Evolutionary conservation across 1,140 invertebrate genomes (phyloP), one percentile per base, ranked within the genome.

Genomic region (Ceratosolen fusciceps): DNA sequence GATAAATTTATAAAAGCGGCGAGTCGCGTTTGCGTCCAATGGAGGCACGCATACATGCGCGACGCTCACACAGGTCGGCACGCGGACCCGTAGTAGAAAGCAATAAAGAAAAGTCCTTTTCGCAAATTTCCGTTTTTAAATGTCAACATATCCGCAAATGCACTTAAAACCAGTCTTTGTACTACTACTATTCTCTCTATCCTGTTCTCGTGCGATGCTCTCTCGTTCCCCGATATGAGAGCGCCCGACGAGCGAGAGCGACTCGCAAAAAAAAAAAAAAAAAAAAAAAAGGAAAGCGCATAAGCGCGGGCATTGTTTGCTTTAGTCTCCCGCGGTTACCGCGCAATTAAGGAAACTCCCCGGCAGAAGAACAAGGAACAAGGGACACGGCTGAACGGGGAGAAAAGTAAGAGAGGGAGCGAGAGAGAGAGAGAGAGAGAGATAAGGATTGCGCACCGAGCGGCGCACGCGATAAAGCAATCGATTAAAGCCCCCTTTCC

Each of bases 281-380:
- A n/a, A n/a, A n/a, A n/a, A n/a, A n/a, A n/a, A 54, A 71, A 70
- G 67, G 34, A 49, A 54, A 71, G 60, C 21, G 34, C 16, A 75
- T 24, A 70, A 65, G 39, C 67, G 67, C 21, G 26, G 68, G 77
- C 54, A 79, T 79, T 79, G 77, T 79, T 79, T 79, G 77, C 21
- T 52, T 56, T 60, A 71, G 77, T 56, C 60, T 79, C 60, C 49
- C 49, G 16, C 47, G 60, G 71, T 74, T 73, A 79, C 60, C 77
- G 77, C 77, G 77, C 77, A 79, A 79, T 79, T 79, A 79, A 79
- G 77, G 77, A 74, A 79, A 74, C 70, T 79, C 39, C 47, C 31
- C 43, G 37, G 60, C 31, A 37, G 31, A 65, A 65, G 58, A 76
- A 76, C 62, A 78, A 81, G 80, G 71, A 70, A 71, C 39, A 76